Evolutionary conservation across 2,888 invertebrate species (phyloP).

Genomic region (Drosophila parthenogenetica): DNA sequence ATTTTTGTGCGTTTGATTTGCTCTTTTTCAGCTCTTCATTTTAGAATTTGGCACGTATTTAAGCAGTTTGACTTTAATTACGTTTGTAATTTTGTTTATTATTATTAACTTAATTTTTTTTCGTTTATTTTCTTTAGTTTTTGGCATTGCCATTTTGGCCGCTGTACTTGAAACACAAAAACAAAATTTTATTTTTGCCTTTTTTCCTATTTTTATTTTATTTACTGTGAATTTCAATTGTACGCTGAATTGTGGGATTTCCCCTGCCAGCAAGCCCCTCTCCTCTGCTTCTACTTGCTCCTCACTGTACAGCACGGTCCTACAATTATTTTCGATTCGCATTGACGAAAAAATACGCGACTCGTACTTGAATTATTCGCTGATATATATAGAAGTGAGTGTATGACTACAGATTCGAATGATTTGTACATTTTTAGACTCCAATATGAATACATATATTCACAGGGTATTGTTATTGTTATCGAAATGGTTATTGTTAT

Average conservation of each 20-base stretch:
- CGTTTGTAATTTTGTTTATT: slow-evolving; percentile 19
- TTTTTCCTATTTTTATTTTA: slow-evolving; percentile 45
- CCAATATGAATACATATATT: slow-evolving; percentile 16
- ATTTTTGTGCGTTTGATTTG: background rate
- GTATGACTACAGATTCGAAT: slow-evolving; percentile 33
- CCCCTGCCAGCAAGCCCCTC: background rate
- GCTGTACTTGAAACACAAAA: slow-evolving; percentile 52
- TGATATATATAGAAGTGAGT: slow-evolving; percentile 12
- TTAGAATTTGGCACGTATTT: slow-evolving; percentile 11
- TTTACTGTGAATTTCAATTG: slow-evolving; percentile 58
- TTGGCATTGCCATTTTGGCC: slow-evolving; percentile 51
- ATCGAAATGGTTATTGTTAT: slow-evolving; percentile 19
- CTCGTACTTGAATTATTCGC: slow-evolving; percentile 61
- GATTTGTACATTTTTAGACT: slow-evolving; percentile 35
- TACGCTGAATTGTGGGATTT: slow-evolving; percentile 40
- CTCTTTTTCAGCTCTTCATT: background rate
- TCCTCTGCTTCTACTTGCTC: slow-evolving; percentile 5
- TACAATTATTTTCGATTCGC: slow-evolving; percentile 73
- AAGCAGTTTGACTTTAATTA: slow-evolving; percentile 28
- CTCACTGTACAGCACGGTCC: slow-evolving; percentile 50
- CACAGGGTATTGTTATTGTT: slow-evolving; percentile 21
- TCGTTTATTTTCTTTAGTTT: background rate
- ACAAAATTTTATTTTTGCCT: slow-evolving; percentile 27
- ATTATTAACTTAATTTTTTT: slow-evolving; percentile 7
- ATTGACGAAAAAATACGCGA: slow-evolving; percentile 67